Evolutionary conservation across 2,888 invertebrate genomes (phyloP), one percentile per base, ranked within the genome.

Genomic region (Merodon equestris): DNA sequence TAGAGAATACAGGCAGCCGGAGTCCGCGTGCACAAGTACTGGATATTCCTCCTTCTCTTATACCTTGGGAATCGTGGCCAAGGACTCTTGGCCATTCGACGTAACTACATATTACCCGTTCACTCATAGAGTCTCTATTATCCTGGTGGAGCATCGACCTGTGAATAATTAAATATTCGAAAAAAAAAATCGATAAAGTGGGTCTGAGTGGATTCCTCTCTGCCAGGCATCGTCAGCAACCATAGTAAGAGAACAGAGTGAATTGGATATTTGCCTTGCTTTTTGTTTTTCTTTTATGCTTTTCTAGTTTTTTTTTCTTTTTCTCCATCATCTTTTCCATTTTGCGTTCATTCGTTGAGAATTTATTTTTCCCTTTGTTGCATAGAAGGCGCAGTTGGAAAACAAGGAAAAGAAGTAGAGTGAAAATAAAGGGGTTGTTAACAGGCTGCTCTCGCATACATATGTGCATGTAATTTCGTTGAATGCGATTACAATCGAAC

Each of bases 121-220:
- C 51, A 45, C 18, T 38, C 40, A 13, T 47, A 15, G 14, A 61
- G 66, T 67, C 18, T 44, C 50, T 53, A 68, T 73, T 68, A 67
- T 77, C 74, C 79, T 64, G 64, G 51, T 74, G 70, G 79, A 79
- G 68, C 79, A 74, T 79, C 79, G 79, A 79, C 79, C 74, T 74
- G 79, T 74, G 56, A 79, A 79, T 79, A 74, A 79, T 74, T 79
- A 74, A 58, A 63, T 70, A 68, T 79, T 79, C 64, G 42, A 34
- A 61, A 56, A 40, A 27, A 27, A 61, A 74, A 79, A 79, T 79
- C 79, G 64, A 79, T 79, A 70, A 70, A 74, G 74, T 79, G 68
- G 79, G 79, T 79, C 79, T 79, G 77, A 77, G 77, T 77, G 77
- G 77, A 73, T 72, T 64, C 42, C 66, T 38, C 61, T 42, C 77